phyloP scores from a whole-genome alignment of 2,888 invertebrate genomes.

The Phaedon cochleariae region DNA sequence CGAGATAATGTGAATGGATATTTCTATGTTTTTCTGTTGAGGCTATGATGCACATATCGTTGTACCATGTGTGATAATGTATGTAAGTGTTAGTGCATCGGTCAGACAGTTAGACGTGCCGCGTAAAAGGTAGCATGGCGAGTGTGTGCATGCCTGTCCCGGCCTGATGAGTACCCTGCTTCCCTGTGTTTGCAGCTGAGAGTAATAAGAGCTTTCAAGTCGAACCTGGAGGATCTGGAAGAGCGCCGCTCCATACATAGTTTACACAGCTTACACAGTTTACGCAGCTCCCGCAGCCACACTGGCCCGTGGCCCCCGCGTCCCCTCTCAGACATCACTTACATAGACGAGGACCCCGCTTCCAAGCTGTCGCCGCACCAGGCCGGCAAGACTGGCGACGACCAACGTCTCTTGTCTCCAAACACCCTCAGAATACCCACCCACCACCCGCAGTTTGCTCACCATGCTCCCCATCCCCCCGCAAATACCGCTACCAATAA shows the following conservation, averaged over 20 bases:
- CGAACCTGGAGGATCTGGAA: slow-evolving; percentile 98
- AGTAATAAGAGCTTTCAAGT: slow-evolving; percentile 99
- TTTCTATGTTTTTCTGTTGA: not conserved
- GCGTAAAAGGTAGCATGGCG: slow-evolving; percentile 36
- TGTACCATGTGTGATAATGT: slow-evolving; percentile 6
- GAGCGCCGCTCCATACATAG: slow-evolving; percentile 98
- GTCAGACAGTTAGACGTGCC: slow-evolving; percentile 15
- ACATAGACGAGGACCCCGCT: slow-evolving; percentile 64
- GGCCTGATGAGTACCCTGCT: slow-evolving; percentile 63
- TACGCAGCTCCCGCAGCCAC: slow-evolving; percentile 80
- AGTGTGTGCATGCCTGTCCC: slow-evolving; percentile 57
- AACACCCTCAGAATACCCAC: slow-evolving; percentile 65
- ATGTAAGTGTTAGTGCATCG: slow-evolving; percentile 17
- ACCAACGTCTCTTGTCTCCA: slow-evolving; percentile 61
- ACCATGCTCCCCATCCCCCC: slow-evolving; percentile 65
- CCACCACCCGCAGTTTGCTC: slow-evolving; percentile 66
- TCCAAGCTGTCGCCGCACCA: slow-evolving; percentile 58
- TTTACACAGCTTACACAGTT: slow-evolving; percentile 91
- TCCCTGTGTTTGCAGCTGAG: slow-evolving; percentile 94
- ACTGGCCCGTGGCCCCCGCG: slow-evolving; percentile 71
- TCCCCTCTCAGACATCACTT: slow-evolving; percentile 84
- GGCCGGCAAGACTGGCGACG: slow-evolving; percentile 55
- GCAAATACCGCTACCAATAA: slow-evolving; percentile 67
- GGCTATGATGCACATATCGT: not conserved
- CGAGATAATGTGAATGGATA: not conserved